A percentile compares a stretch with the other conserved stretches of the same genome.
These are phyloP conservation scores for Psittacus erithacus DNA, from an alignment of 2,113 vertebrate species.

Conservation along the genomic window DNA sequence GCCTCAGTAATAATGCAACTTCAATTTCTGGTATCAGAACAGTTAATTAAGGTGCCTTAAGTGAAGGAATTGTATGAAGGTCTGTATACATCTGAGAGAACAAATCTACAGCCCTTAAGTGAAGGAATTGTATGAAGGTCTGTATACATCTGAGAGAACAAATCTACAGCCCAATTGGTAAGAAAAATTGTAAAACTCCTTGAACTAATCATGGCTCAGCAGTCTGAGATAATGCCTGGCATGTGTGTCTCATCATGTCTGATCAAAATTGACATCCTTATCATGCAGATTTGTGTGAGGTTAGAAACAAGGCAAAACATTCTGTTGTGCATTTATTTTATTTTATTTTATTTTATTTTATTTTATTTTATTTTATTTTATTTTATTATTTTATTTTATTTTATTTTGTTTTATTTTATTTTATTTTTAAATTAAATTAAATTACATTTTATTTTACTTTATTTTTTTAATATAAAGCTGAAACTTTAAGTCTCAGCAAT, in stretches of 20 bases:
- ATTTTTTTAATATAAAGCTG: neutral
- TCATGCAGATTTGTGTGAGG: neutral
- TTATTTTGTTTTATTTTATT: neutral
- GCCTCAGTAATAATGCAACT: neutral
- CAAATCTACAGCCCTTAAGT: neutral
- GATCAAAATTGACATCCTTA: neutral
- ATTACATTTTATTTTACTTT: neutral
- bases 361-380: too few relatives aligned
- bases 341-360: neutral
- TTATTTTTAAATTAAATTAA: neutral
- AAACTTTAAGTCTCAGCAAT: neutral
- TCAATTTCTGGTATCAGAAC: neutral
- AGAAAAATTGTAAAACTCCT: neutral
- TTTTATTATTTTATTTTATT: neutral
- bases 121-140: fast-evolving
- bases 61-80: fast-evolving
- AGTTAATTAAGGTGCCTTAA: neutral
- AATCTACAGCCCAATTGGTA: neutral
- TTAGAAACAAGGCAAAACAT: neutral
- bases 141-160: neutral
- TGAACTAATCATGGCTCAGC: neutral
- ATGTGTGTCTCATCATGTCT: neutral
- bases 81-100: neutral
- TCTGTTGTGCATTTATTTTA: neutral
- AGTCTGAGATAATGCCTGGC: neutral